phyloP scores from a whole-genome alignment of 2,888 invertebrate species.

The Ochropleura plecta region DNA sequence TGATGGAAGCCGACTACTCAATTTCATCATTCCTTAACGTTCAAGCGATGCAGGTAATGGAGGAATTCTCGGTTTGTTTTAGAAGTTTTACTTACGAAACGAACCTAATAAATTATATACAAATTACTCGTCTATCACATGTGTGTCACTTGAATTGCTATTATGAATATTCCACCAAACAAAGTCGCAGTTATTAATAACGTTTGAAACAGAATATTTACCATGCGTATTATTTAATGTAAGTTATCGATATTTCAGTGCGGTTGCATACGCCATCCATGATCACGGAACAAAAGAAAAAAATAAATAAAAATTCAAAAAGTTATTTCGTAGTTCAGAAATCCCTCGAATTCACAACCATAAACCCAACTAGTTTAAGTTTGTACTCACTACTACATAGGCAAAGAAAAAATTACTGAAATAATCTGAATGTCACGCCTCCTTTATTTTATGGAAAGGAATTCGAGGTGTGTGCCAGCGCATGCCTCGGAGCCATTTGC shows the following conservation, averaged over 20 bases:
- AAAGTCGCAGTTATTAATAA: too few species aligned
- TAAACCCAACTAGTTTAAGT: neutral
- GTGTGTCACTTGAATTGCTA: neutral
- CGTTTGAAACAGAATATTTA: too few species aligned
- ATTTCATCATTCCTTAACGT: constrained; percentile 39
- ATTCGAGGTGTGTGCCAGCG: constrained; percentile 60
- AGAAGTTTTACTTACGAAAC: neutral
- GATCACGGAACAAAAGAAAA: too few species aligned
- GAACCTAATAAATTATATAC: neutral
- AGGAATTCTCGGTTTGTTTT: neutral
- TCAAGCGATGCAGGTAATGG: neutral
- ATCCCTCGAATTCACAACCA: constrained; percentile 4
- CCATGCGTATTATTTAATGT: too few species aligned
- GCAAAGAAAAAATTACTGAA: constrained; percentile 39
- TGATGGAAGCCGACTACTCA: constrained; percentile 44
- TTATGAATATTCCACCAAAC: too few species aligned
- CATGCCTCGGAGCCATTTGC: constrained; percentile 60
- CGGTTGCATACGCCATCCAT: too few species aligned
- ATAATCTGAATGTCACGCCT: constrained; percentile 50
- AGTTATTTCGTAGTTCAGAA: neutral
- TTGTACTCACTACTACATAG: constrained; percentile 16
- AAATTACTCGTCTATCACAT: neutral
- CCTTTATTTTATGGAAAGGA: constrained; percentile 61
- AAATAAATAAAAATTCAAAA: too few species aligned
- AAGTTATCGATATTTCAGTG: too few species aligned